Conservation (phyloP, 2,888 invertebrate genomes). For the Aleiodes testaceus region DNA sequence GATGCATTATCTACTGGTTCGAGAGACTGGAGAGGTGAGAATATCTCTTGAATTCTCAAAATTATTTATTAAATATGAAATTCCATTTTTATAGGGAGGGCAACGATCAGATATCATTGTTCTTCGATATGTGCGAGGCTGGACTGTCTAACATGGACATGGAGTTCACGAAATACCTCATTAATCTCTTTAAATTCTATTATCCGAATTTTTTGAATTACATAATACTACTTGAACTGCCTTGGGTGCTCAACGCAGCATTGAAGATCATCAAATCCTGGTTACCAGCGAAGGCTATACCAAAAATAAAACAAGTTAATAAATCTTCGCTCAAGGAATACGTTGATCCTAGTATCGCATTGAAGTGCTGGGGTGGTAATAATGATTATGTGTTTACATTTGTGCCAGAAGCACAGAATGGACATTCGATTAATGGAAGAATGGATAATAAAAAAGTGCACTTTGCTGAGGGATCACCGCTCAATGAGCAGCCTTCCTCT, state of each 20-base stretch:
- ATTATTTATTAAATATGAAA: not conserved
- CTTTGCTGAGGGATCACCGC: constrained; percentile 78
- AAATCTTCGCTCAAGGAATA: constrained; percentile 84
- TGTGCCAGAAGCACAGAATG: constrained; percentile 76
- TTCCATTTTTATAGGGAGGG: constrained; percentile 76
- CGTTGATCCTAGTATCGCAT: constrained; percentile 84
- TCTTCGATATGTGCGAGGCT: constrained; percentile 93
- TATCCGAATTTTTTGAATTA: constrained; percentile 92
- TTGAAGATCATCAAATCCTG: constrained; percentile 92
- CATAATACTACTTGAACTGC: constrained; percentile 93
- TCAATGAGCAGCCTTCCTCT: constrained; percentile 72
- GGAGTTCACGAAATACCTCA: constrained; percentile 91
- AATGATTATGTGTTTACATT: constrained; percentile 84
- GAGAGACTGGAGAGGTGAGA: constrained; percentile 82
- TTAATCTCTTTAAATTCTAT: constrained; percentile 89
- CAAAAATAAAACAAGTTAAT: constrained; percentile 88
- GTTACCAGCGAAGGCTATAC: constrained; percentile 90
- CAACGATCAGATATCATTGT: constrained; percentile 84
- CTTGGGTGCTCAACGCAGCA: constrained; percentile 93
- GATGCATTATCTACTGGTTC: constrained; percentile 89
- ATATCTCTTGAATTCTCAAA: not conserved
- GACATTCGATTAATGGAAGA: constrained; percentile 63
- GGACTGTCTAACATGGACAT: constrained; percentile 92
- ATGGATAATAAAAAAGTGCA: constrained; percentile 77
- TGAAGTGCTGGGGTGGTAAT: constrained; percentile 86